These are phyloP conservation scores for Sarcophaga caerulescens DNA, from an alignment of 2,888 invertebrate species.

Conservation along the genomic window DNA sequence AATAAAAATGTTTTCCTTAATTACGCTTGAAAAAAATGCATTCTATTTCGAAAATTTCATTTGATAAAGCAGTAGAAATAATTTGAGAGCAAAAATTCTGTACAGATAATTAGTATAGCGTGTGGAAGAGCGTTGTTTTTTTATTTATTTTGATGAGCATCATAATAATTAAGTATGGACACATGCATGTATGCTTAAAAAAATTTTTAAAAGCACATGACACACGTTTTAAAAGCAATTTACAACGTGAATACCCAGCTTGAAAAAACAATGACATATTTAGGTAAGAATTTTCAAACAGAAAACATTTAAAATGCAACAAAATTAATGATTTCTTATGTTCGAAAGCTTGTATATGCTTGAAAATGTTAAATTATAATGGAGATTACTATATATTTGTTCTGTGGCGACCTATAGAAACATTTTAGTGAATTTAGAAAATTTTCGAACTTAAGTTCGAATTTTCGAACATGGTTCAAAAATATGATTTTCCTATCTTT, in stretches of 20 bases:
- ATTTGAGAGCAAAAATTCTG: conserved; percentile 9
- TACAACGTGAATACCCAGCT: background rate
- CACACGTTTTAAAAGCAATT: too few species aligned
- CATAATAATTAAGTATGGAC: too few species aligned
- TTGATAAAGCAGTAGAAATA: conserved; percentile 4
- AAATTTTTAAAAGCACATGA: background rate
- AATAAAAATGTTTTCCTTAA: conserved; percentile 31
- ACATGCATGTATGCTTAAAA: too few species aligned
- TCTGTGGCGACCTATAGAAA: background rate
- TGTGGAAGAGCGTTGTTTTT: conserved; percentile 40
- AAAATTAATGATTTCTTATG: too few species aligned
- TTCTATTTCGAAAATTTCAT: background rate
- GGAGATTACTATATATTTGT: background rate
- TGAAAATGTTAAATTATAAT: background rate
- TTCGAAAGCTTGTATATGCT: background rate
- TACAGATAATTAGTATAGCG: conserved; percentile 36
- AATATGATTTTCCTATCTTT: too few species aligned
- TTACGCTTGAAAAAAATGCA: conserved; percentile 24
- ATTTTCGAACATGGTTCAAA: too few species aligned
- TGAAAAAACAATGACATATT: conserved; percentile 28
- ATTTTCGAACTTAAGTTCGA: background rate
- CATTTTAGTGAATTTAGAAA: background rate
- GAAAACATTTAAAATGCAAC: background rate
- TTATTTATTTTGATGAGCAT: background rate
- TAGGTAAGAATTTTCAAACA: conserved; percentile 11